Percentiles rank a stretch among this genome's conserved stretches.
Evolutionary conservation across 2,797 vertebrate genomes (phyloP).

Genomic region (Scomberomorus guttatus): DNA sequence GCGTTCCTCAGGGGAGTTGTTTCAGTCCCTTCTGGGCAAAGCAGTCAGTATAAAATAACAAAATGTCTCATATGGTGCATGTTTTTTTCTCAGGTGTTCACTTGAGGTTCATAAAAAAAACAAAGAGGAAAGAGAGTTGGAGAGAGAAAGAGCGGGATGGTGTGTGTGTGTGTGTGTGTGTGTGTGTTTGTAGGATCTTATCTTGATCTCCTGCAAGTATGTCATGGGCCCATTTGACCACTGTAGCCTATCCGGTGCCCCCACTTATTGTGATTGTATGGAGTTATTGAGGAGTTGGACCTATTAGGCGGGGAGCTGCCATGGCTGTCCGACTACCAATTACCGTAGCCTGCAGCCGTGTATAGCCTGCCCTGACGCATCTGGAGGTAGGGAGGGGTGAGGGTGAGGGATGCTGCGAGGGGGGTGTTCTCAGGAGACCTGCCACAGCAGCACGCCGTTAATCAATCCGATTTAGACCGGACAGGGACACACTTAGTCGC

Average conservation of each 20-base stretch:
- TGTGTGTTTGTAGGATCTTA: constrained; percentile 36
- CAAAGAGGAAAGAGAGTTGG: constrained; percentile 25
- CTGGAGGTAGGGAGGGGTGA: constrained; percentile 60
- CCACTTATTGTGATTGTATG: constrained; percentile 85
- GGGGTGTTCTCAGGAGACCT: constrained; percentile 81
- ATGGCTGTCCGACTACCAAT: constrained; percentile 83
- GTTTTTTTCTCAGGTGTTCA: constrained; percentile 60
- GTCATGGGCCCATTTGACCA: constrained; percentile 82
- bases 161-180: constrained; percentile 22
- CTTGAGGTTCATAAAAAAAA: constrained; percentile 66
- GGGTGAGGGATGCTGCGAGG: constrained; percentile 21
- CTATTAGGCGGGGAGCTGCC: constrained; percentile 85
- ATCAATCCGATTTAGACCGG: constrained; percentile 88
- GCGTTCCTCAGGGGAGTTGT: constrained; percentile 67
- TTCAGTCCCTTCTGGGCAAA: constrained; percentile 61
- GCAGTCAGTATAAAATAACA: constrained; percentile 63
- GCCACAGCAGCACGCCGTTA: constrained; percentile 83
- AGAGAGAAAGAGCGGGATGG: constrained; percentile 11
- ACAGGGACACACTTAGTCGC: constrained; percentile 86
- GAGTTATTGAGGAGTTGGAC: constrained; percentile 84
- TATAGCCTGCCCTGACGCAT: constrained; percentile 68
- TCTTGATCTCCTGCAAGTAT: constrained; percentile 73
- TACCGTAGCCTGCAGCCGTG: constrained; percentile 79
- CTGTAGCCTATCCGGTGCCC: constrained; percentile 72
- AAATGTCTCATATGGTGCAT: constrained; percentile 45